Percentiles rank a stretch among this genome's conserved stretches.
phyloP scores from a whole-genome alignment of 2,113 vertebrate species.

The Okapia johnstoni region DNA sequence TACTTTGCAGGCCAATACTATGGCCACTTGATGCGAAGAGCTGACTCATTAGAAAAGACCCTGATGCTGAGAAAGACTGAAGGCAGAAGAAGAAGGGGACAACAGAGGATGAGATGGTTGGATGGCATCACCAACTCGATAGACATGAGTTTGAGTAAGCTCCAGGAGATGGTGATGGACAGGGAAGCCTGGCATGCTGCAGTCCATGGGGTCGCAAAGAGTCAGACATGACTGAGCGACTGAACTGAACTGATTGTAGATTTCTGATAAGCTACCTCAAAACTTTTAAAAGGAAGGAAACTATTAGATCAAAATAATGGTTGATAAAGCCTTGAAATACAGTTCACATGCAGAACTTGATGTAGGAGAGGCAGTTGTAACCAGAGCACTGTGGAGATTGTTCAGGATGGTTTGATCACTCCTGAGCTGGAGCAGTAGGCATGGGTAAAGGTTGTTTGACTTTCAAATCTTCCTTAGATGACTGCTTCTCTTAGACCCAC shows the following conservation, averaged over 20 bases:
- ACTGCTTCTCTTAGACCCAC: not conserved
- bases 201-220: not conserved
- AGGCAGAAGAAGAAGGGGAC: not conserved
- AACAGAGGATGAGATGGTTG: not conserved
- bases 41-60: not conserved
- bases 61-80: not conserved
- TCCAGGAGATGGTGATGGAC: not conserved
- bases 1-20: not conserved
- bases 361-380: not conserved
- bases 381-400: not conserved
- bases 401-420: not conserved
- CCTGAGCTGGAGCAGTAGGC: not conserved
- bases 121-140: accelerated
- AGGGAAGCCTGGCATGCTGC: not conserved
- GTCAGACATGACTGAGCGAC: not conserved
- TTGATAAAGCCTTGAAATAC: not conserved
- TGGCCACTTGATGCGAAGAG: not conserved
- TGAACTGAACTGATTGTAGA: not conserved
- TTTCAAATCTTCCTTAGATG: not conserved
- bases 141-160: not conserved
- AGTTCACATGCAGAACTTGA: not conserved
- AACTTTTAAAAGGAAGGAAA: not conserved
- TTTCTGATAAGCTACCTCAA: not conserved
- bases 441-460: not conserved
- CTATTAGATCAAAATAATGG: not conserved